These are phyloP conservation scores for Denticeps clupeoides DNA, from an alignment of 2,797 vertebrate species.

Conservation along the genomic window DNA sequence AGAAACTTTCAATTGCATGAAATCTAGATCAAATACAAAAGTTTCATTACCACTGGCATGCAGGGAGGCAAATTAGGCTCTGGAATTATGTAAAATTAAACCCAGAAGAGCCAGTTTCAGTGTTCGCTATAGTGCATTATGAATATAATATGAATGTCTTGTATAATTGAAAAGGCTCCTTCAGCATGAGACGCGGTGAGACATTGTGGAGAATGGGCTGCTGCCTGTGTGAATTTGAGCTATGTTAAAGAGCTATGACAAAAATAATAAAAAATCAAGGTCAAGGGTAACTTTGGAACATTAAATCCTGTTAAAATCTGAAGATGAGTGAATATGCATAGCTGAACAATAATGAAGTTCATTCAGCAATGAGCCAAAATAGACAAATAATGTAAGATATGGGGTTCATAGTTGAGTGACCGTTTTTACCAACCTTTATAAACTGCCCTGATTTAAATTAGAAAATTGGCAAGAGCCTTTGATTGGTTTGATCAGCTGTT, in stretches of 20 bases:
- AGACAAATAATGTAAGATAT: too few relatives aligned
- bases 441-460: too few relatives aligned
- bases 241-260: not conserved
- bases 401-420: too few relatives aligned
- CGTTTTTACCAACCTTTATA: too few relatives aligned
- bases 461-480: too few relatives aligned
- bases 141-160: constrained; percentile 53
- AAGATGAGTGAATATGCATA: too few relatives aligned
- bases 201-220: constrained; percentile 17
- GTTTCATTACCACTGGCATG: constrained; percentile 38
- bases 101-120: constrained; percentile 44
- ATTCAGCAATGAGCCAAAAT: too few relatives aligned
- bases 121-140: constrained; percentile 44
- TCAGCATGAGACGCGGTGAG: constrained; percentile 23
- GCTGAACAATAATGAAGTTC: too few relatives aligned
- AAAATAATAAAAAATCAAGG: not conserved
- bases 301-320: too few relatives aligned
- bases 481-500: too few relatives aligned
- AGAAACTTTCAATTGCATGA: constrained; percentile 35
- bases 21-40: constrained; percentile 48
- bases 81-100: constrained; percentile 49
- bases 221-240: constrained; percentile 23
- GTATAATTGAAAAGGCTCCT: constrained; percentile 49
- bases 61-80: constrained; percentile 46
- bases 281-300: too few relatives aligned